Conservation (phyloP, 2,113 vertebrate genomes). For the Solea senegalensis region DNA sequence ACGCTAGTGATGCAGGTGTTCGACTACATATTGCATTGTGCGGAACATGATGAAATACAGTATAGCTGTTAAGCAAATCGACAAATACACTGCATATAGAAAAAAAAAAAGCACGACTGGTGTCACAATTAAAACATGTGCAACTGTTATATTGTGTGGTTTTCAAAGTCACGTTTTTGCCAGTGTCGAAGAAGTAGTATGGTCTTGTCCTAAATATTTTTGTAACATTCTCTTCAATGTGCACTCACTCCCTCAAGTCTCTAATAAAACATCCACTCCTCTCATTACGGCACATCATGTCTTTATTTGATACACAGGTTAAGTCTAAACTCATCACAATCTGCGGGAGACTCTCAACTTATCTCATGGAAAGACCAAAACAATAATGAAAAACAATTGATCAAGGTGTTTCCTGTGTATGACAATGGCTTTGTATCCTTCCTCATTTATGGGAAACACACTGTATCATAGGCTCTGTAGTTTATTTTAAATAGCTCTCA, state of each 20-base stretch:
- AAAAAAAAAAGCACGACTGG: slow-evolving; percentile 22
- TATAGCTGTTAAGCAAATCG: slow-evolving; percentile 41
- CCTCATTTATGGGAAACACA: no score
- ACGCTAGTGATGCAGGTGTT: no score
- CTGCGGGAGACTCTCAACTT: no score
- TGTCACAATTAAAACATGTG: slow-evolving; percentile 42
- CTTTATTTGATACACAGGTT: slow-evolving; percentile 15
- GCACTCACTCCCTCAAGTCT: slow-evolving; percentile 45
- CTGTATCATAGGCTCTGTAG: no score
- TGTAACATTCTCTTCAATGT: slow-evolving; percentile 59
- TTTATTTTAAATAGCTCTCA: no score
- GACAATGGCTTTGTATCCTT: no score
- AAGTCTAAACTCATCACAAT: no score
- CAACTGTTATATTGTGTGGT: slow-evolving; percentile 37
- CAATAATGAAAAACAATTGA: no score
- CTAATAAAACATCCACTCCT: slow-evolving; percentile 55
- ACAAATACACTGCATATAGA: slow-evolving; percentile 45
- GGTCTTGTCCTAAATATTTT: slow-evolving; percentile 56
- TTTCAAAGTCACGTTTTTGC: slow-evolving; percentile 47
- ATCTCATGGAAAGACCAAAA: no score
- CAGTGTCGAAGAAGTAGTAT: slow-evolving; percentile 32
- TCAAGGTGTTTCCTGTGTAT: no score
- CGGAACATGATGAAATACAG: slow-evolving; percentile 26
- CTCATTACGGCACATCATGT: background rate
- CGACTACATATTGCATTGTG: slow-evolving; percentile 28